Evolutionary conservation across 2,888 invertebrate genomes (phyloP), one percentile per base, ranked within the genome.

Genomic region (Drosophila melanosoma): DNA sequence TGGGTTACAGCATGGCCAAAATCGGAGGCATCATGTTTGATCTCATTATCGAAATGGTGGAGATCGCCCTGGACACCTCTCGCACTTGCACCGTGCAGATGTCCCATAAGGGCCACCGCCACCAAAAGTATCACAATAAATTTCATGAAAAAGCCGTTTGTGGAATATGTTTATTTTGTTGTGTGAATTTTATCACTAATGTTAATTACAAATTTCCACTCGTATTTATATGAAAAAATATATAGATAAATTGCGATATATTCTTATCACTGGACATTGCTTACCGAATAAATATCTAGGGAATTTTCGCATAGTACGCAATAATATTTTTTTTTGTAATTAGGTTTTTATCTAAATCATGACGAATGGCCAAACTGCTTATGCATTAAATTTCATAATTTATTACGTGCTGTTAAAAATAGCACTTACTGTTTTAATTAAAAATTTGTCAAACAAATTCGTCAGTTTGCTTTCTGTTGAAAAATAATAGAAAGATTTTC

Each of bases 1-100:
- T 83, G 38, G 8, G 73, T 81, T 11, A 85, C 36, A 32, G 66
- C 62, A 20, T 80, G 67, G 8, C 83, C 83, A 48, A 85, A 66
- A 15, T 67, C 51, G 0, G 65, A 76, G 29, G 86, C 83, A 23
- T 68, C 73, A 33, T 69, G 54, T 10, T 67, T 73, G 32, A 76
- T 61, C 23, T 70, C 36, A 17, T 69, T 51, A 32, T 62, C 76
- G 1, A 67, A 56, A 26, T 71, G 54, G 26, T 67, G 71, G 20
- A 76, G 49, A 7, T 58, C 15, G 20, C 33, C 61, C 0, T 65
- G 11, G 3, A 89, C 8, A 45, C 65, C 77, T n/a, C 85, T 85
- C 52, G 78, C 85, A 26, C 8, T 59, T 3, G 48, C 54, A 17
- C 73, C 36, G n/a, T 77, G 68, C 38, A 69, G 62, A 17, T 69